Percentiles rank a stretch among this genome's conserved stretches.
Conservation (phyloP, 1,140 invertebrate species). For the Leptinotarsa texana region DNA sequence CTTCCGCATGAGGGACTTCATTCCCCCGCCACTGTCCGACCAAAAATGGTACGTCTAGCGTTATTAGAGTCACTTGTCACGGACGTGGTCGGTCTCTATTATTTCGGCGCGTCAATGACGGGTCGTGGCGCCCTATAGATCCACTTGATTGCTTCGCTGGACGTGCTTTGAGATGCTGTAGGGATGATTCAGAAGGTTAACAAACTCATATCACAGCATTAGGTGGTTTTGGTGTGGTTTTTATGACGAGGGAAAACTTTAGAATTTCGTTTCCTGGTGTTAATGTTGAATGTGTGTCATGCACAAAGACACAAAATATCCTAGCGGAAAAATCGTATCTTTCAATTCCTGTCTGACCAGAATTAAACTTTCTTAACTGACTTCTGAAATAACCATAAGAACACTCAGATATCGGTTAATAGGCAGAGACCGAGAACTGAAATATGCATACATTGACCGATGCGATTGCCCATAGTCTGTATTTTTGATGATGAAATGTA, state of each 20-base stretch:
- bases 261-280: neutral
- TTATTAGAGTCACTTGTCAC: slow-evolving; percentile 41
- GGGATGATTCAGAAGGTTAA: slow-evolving; percentile 13
- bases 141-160: slow-evolving; percentile 22
- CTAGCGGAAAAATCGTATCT: too few relatives aligned
- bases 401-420: too few relatives aligned
- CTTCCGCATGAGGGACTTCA: neutral
- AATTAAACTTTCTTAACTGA: too few relatives aligned
- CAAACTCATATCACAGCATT: slow-evolving; percentile 20
- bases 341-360: too few relatives aligned
- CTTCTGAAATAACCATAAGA: too few relatives aligned
- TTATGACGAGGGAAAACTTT: neutral
- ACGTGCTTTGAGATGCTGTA: neutral
- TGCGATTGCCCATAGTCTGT: too few relatives aligned
- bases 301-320: too few relatives aligned
- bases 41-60: slow-evolving; percentile 26
- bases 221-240: slow-evolving; percentile 16
- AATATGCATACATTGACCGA: too few relatives aligned
- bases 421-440: too few relatives aligned
- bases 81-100: slow-evolving; percentile 34
- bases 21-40: slow-evolving; percentile 22
- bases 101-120: slow-evolving; percentile 15
- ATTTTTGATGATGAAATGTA: too few relatives aligned
- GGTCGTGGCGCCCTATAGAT: slow-evolving; percentile 20
- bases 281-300: neutral